Base-by-base conservation (phyloP, 2,888 invertebrate species). In the Perithous albicinctus region DNA sequence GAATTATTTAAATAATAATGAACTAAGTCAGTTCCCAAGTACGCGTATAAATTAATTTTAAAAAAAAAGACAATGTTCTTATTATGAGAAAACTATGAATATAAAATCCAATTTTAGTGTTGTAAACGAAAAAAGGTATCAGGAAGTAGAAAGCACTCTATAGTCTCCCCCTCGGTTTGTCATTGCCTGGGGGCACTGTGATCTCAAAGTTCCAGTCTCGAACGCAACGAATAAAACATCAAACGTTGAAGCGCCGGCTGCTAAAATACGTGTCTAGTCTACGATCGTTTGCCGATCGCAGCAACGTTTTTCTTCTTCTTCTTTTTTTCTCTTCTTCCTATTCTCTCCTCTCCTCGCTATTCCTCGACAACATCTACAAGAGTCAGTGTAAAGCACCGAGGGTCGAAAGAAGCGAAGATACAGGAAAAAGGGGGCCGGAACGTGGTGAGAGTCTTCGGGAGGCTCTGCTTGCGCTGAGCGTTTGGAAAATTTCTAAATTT, bases 401-500 rank as follows among this genome's bases (percentile, higher is more conserved):
- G 41, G 20, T 61, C 69, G 56, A 54, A 74, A 66, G 61, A 20
- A 59, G 23, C 20, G 32, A 66, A n/a, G 32, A 48, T 29, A 35
- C n/a, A 67, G 29, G 20, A 73, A 63, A 70, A 70, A 38, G 54
- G 75, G 78, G 79, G 56, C 51, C 72, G 69, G 73, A n/a, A 84
- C 51, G 23, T 59, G n/a, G 78, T 74, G 69, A 77, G 80, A 80
- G 73, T 23, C 64, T 80, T 73, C 61, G 61, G 72, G 5, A 61
- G 72, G 72, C 54, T n/a, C 63, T 54, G 41, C 76, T 76, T 63
- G 35, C 38, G n/a, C 46, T 8, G 73, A 75, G 81, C 79, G 77
- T 85, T 84, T 85, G 84, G 86, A 86, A 87, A 86, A 86, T 86
- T 86, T 90, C 89, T 89, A 90, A 88, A 90, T 90, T 90, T 90